Percentiles rank a stretch among this genome's conserved stretches.
Evolutionary conservation across 2,113 vertebrate species (phyloP).

Genomic region (Mungos mungo): DNA sequence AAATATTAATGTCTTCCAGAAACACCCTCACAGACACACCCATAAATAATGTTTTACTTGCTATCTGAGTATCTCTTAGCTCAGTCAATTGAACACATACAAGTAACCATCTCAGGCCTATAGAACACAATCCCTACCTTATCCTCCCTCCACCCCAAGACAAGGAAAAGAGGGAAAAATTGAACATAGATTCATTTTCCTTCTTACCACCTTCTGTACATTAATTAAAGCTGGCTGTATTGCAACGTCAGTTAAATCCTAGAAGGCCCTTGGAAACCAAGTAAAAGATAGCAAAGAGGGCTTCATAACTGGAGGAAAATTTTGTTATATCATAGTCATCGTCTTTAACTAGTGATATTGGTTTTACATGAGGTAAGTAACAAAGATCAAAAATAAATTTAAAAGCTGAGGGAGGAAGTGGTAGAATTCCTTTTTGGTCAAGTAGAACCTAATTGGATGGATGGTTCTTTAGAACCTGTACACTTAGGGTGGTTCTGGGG

Average conservation of each 20-base stretch:
- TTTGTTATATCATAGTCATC: not conserved
- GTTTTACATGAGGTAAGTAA: not conserved
- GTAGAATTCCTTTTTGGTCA: not conserved
- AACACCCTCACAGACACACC: not conserved
- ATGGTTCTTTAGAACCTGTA: not conserved
- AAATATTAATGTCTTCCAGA: not conserved
- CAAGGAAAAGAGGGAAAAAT: not conserved
- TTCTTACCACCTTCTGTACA: not conserved
- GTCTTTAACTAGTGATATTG: not conserved
- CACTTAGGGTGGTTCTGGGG: not conserved
- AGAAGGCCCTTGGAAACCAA: not conserved
- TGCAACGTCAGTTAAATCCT: not conserved
- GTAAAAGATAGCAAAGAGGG: not conserved
- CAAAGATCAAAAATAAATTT: not conserved
- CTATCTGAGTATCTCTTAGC: not conserved
- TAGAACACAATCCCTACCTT: not conserved
- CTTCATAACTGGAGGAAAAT: not conserved
- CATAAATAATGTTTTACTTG: not conserved
- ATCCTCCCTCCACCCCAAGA: not conserved
- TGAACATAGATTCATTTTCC: not conserved
- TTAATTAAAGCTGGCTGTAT: not conserved
- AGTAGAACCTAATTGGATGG: not conserved
- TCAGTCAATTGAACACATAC: not conserved
- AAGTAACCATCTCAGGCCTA: not conserved
- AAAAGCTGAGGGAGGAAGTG: not conserved